These are phyloP conservation scores for Cephus spinipes DNA, from an alignment of 2,888 invertebrate genomes.

Conservation along the genomic window DNA sequence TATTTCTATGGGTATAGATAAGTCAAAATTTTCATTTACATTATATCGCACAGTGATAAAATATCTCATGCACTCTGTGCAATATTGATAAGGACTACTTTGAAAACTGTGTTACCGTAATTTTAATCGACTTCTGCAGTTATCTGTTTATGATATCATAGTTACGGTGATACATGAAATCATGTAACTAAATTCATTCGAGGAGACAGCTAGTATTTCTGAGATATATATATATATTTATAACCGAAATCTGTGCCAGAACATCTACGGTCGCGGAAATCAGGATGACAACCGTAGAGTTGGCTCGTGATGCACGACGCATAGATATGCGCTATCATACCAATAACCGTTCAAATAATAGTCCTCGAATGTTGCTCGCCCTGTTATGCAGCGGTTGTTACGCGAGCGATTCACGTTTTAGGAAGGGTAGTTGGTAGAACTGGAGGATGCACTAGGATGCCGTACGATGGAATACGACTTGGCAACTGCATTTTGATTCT, in stretches of 20 bases:
- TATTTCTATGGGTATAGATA: background rate
- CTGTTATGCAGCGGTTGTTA: constrained; percentile 19
- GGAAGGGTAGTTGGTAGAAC: constrained; percentile 8
- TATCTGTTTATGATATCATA: background rate
- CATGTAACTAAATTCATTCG: constrained; percentile 40
- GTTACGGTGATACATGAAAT: background rate
- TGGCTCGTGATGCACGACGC: constrained; percentile 57
- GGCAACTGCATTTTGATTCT: constrained; percentile 50
- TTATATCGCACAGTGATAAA: background rate
- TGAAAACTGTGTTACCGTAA: background rate
- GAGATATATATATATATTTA: constrained; percentile 55
- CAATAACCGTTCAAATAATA: constrained; percentile 63
- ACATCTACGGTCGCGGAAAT: constrained; percentile 32
- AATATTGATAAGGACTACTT: background rate
- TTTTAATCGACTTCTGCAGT: background rate
- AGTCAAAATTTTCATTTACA: background rate
- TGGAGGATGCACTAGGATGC: background rate
- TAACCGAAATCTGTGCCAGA: constrained; percentile 41
- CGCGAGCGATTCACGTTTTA: constrained; percentile 17
- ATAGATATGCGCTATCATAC: constrained; percentile 60
- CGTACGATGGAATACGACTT: constrained; percentile 36
- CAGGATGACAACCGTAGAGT: constrained; percentile 60
- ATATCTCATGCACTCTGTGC: background rate
- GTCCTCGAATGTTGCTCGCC: constrained; percentile 40
- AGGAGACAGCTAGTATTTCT: constrained; percentile 57